Base-by-base conservation (phyloP, 2,888 invertebrate genomes). In the Osmoderma eremita region DNA sequence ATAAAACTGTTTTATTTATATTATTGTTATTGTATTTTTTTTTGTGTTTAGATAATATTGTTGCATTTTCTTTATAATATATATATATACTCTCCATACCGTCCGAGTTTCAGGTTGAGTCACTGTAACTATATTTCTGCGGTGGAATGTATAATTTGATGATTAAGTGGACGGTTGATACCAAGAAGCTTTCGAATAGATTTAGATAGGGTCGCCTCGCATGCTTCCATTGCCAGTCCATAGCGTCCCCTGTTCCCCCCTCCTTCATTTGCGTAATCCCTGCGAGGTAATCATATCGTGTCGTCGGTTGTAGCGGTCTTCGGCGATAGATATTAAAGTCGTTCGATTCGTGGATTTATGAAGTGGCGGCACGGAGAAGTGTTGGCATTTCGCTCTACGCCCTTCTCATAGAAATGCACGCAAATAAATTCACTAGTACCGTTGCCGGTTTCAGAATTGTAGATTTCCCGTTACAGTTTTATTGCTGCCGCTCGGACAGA, bases 401-500 rank as follows among this genome's bases (percentile, higher is more conserved):
- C 41, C 22, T 20, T 56, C 70, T 76, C 76, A 77, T 77, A 76
- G 76, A 78, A 79, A 77, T 78, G 77, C 76, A 73, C 30, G 30
- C 73, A 77, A 75, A 78, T 78, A 80, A 79, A 80, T 80, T 73
- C 70, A 71, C 70, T 69, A 69, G 69, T 71, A 69, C 68, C 54
- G 58, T 58, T 42, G 45, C 74, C 69, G 70, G 72, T 72, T 73
- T 75, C 72, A 75, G 78, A 79, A 78, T 79, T 78, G 79, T 78
- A 79, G 78, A 80, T 79, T 79, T 78, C 75, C 78, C 76, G 75
- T 77, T 79, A 78, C 79, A 78, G 76, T 80, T 80, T 80, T 79
- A 80, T 79, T 78, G 79, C 78, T 72, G 77, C 73, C 67, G 63
- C 72, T 76, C 72, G 78, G 80, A 78, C 78, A 75, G 76, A 78